phyloP scores from a whole-genome alignment of 2,888 invertebrate genomes.

The Entomobrya multifasciata region DNA sequence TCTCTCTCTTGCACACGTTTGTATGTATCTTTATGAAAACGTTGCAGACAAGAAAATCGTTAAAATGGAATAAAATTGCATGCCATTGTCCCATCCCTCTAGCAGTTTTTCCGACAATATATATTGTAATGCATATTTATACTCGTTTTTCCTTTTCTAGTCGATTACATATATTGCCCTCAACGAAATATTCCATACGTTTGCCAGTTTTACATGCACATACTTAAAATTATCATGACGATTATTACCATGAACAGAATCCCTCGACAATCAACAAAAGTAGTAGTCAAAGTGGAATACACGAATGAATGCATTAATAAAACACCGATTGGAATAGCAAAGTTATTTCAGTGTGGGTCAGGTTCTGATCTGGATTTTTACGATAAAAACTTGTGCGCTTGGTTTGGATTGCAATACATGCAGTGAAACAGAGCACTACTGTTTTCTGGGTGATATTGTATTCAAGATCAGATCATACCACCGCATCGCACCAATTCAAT shows the following conservation, averaged over 20 bases:
- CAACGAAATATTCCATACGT: slow-evolving; percentile 46
- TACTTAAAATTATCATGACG: slow-evolving; percentile 46
- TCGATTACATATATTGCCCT: slow-evolving; percentile 43
- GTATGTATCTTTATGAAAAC: slow-evolving; percentile 45
- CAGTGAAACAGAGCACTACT: no score
- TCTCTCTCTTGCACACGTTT: neutral
- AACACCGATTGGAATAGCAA: neutral
- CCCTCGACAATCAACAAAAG: slow-evolving; percentile 52
- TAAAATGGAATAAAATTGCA: slow-evolving; percentile 69
- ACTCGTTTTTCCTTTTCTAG: slow-evolving; percentile 46
- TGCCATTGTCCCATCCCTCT: slow-evolving; percentile 48
- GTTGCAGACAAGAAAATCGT: slow-evolving; percentile 46
- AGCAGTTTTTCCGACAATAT: slow-evolving; percentile 16
- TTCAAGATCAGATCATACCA: no score
- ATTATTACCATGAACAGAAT: slow-evolving; percentile 29
- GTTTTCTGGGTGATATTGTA: no score
- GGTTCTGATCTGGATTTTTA: neutral
- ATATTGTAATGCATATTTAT: no score
- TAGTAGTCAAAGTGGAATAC: neutral
- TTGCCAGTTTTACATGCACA: neutral
- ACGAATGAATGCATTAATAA: slow-evolving; percentile 21
- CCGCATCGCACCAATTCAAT: no score
- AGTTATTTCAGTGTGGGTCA: neutral
- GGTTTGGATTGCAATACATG: no score
- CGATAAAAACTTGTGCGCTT: no score